phyloP scores from a whole-genome alignment of 2,888 invertebrate genomes.

The Pristionchus japonicus region DNA sequence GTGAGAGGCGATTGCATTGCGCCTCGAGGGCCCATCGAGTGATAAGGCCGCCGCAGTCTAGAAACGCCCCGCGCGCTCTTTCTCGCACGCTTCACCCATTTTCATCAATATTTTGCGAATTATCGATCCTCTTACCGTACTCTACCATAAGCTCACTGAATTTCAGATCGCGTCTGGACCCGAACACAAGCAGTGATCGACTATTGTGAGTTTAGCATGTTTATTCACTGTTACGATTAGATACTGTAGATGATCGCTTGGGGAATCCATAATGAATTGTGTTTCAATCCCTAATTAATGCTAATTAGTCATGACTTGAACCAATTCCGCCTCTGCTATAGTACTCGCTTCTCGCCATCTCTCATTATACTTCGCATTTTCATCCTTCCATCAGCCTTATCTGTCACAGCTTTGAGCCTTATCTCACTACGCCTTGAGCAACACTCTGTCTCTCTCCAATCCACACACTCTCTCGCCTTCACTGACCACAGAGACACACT shows the following conservation, averaged over 20 bases:
- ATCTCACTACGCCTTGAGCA: not conserved
- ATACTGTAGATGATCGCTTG: not conserved
- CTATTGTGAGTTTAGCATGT: not conserved
- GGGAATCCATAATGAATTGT: too few relatives aligned
- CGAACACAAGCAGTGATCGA: not conserved
- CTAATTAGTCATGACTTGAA: not conserved
- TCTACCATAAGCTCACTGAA: not conserved
- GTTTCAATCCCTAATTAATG: too few relatives aligned
- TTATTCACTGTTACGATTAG: too few relatives aligned
- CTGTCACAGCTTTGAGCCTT: not conserved
- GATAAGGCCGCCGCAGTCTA: not conserved
- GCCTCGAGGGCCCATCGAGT: not conserved
- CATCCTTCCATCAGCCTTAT: slow-evolving; percentile 17
- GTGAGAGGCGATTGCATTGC: not conserved
- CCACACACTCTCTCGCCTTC: not conserved
- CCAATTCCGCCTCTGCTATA: not conserved
- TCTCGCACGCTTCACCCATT: not conserved
- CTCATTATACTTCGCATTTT: slow-evolving; percentile 32
- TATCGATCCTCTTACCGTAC: not conserved
- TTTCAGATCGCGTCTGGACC: not conserved
- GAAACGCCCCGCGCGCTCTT: not conserved
- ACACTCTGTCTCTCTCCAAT: not conserved
- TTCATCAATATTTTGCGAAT: slow-evolving; percentile 10
- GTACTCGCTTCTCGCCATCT: not conserved
- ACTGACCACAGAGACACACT: not conserved